These are phyloP conservation scores for Anguilla rostrata DNA, from an alignment of 2,113 vertebrate species.

Conservation along the genomic window DNA sequence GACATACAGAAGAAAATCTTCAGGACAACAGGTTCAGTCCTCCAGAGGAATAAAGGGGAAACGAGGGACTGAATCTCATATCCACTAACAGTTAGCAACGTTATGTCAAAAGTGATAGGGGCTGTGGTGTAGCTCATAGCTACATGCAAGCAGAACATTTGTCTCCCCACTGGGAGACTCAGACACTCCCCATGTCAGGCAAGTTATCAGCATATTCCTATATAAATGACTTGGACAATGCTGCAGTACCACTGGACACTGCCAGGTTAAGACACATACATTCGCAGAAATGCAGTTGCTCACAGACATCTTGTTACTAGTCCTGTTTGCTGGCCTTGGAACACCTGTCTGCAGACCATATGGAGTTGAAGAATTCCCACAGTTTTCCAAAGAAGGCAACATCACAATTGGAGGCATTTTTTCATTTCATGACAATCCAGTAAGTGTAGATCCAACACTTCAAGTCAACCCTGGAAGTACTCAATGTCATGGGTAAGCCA, in stretches of 20 bases:
- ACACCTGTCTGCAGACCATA: conserved; percentile 58
- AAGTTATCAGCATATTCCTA: conserved; percentile 16
- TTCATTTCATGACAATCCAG: conserved; percentile 69
- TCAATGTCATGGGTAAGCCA: conserved; percentile 66
- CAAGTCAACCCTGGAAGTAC: conserved; percentile 60
- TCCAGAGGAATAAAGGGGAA: neutral
- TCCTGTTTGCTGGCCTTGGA: conserved; percentile 47
- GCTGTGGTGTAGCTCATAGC: neutral
- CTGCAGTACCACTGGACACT: neutral
- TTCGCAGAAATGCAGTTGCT: conserved; percentile 52
- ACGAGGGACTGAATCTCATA: neutral
- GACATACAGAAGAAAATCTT: neutral
- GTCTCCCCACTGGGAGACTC: conserved; percentile 4
- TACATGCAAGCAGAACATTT: neutral
- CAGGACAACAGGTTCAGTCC: neutral
- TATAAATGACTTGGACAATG: conserved; percentile 41
- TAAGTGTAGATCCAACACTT: conserved; percentile 56
- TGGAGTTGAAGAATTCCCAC: conserved; percentile 60
- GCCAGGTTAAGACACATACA: neutral
- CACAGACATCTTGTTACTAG: conserved; percentile 49
- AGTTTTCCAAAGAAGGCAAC: conserved; percentile 70
- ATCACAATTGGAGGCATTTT: conserved; percentile 73
- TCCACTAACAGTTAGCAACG: neutral
- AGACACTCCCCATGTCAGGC: neutral
- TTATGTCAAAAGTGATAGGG: neutral